Percentiles rank a stretch among this genome's conserved stretches.
Evolutionary conservation across 1,140 invertebrate species (phyloP).

Genomic region (Neomicropteryx cornuta): DNA sequence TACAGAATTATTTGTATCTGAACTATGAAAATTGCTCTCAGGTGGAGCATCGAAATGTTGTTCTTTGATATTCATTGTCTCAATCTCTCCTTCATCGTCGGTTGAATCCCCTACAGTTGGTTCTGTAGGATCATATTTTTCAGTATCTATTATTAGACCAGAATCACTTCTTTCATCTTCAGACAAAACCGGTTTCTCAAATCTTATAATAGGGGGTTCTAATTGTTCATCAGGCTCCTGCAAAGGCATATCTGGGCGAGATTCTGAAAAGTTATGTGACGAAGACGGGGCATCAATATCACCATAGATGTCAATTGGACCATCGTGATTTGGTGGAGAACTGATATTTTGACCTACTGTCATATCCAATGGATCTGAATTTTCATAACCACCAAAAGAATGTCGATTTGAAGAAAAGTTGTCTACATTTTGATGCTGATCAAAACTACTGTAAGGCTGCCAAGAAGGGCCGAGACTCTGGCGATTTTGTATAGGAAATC

Average conservation of each 20-base stretch:
- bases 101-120: constrained; percentile 43
- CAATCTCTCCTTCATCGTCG: constrained; percentile 18
- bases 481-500: constrained; percentile 18
- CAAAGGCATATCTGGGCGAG: neutral
- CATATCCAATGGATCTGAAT: neutral
- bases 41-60: too few species aligned
- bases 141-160: constrained; percentile 52
- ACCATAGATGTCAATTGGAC: constrained; percentile 35
- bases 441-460: too few species aligned
- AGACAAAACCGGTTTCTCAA: constrained; percentile 30
- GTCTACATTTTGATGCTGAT: too few species aligned
- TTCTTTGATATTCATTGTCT: too few species aligned
- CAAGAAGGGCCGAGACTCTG: constrained; percentile 18
- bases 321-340: neutral
- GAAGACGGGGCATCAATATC: constrained; percentile 36
- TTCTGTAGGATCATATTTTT: constrained; percentile 53
- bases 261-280: neutral
- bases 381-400: constrained; percentile 21
- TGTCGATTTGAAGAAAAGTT: constrained; percentile 14
- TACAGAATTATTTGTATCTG: too few species aligned
- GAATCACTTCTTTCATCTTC: constrained; percentile 52
- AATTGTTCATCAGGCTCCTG: constrained; percentile 22
- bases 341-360: neutral
- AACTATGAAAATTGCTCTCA: too few species aligned
- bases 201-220: constrained; percentile 42